Percentiles rank a stretch among this genome's conserved stretches.
Conservation (phyloP, 2,797 vertebrate species). For the Pantherophis vulpinus region DNA sequence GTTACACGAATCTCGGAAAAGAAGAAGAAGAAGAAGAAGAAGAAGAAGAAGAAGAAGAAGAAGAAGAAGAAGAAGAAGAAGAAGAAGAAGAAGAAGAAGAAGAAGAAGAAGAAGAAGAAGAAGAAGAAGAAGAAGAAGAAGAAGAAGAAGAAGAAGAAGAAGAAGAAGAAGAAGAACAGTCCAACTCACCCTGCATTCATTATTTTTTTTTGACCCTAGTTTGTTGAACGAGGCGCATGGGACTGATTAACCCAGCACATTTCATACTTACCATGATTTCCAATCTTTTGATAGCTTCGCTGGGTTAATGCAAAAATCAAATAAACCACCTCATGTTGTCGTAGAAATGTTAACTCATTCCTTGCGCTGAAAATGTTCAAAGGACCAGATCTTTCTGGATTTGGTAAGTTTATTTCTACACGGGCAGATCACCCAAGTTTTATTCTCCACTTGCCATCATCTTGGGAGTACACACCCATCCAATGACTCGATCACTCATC, state of each 20-base stretch:
- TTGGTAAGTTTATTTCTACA: not conserved
- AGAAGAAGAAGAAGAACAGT: not conserved
- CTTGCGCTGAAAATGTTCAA: not conserved
- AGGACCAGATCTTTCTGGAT: not conserved
- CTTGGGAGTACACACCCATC: not conserved
- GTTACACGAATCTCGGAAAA: not conserved
- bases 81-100: not conserved
- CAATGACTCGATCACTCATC: not conserved
- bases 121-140: not conserved
- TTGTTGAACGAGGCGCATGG: not conserved
- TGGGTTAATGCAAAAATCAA: not conserved
- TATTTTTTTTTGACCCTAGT: not conserved
- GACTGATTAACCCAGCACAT: not conserved
- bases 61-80: not conserved
- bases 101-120: not conserved
- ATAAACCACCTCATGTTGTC: not conserved
- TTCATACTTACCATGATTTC: not conserved
- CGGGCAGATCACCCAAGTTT: not conserved
- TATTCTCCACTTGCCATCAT: not conserved
- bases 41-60: not conserved
- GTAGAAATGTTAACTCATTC: not conserved
- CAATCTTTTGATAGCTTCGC: not conserved
- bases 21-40: not conserved
- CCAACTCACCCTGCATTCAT: not conserved
- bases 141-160: not conserved